Conservation (phyloP, 2,888 invertebrate genomes). For the Phalera bucephala region DNA sequence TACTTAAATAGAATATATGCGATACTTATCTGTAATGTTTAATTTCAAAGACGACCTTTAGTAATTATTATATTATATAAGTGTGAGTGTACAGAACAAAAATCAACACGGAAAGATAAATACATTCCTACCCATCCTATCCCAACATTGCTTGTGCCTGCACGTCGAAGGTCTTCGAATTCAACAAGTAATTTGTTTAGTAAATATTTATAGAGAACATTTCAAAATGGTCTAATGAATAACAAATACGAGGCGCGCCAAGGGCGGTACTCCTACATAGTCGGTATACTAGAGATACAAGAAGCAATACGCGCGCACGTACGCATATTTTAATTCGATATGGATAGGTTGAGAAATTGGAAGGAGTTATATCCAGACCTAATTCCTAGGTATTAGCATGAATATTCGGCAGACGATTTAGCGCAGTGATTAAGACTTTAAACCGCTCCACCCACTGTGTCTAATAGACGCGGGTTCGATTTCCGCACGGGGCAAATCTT, state of each 20-base stretch:
- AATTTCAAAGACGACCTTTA: no score
- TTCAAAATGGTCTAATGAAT: constrained; percentile 38
- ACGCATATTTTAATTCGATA: constrained; percentile 37
- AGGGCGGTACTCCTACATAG: constrained; percentile 47
- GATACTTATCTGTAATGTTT: no score
- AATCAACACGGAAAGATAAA: background rate
- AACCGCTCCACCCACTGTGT: no score
- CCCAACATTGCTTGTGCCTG: constrained; percentile 1
- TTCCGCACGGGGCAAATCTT: no score
- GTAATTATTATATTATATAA: no score
- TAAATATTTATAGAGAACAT: constrained; percentile 33
- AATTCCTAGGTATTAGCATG: no score
- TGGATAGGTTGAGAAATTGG: no score
- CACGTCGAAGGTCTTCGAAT: constrained; percentile 1
- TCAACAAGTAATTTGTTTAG: constrained; percentile 26
- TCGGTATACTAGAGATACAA: constrained; percentile 30
- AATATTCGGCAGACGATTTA: no score
- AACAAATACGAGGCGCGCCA: constrained; percentile 40
- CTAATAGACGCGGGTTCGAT: no score
- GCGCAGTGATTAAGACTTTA: no score
- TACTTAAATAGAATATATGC: no score
- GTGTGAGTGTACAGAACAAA: background rate
- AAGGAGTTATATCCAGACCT: no score
- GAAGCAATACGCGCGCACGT: constrained; percentile 35
- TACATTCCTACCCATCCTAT: background rate